Evolutionary conservation across 2,797 vertebrate species (phyloP), one percentile per base, ranked within the genome.

Genomic region (Anguilla marmorata): DNA sequence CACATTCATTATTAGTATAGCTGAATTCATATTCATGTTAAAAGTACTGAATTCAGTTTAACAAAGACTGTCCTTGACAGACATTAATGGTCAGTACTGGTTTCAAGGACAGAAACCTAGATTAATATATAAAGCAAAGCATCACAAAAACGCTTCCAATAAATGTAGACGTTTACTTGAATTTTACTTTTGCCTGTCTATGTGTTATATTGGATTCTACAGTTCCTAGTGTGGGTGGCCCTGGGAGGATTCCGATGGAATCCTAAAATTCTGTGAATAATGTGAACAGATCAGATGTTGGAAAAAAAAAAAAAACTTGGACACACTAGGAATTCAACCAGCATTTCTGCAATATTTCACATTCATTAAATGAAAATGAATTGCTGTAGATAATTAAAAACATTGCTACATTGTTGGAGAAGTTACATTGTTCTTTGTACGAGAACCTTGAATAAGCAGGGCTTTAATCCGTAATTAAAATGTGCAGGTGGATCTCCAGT

Each of bases 391-490:
- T 48, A 9, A 50, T 80, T 50, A 24, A 82, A 37, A 56, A 27
- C 12, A 80, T 80, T 33, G 1, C 0, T 69, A 2, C 2, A 7
- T 8, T 27, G 24, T 27, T n/a, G 27, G 24, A 16, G 27, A 12
- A 84, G 9, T 27, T 54, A 9, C 50, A 56, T 48, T n/a, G 52
- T 58, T 41, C 5, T 21, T 21, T 58, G 84, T 37, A 33, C 5
- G n/a, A 84, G 45, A 50, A 54, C 82, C 50, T 41, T 54, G 82
- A 58, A n/a, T 24, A 56, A 16, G n/a, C 27, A 12, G 12, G 12
- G 27, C 83, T n/a, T 84, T 54, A 37, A 80, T 45, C n/a, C 52
- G 0, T 56, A 37, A 85, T 85, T 33, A 60, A 85, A 85, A 85
- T 85, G 50, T 54, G 16, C 14, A 85, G 16, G 58, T 85, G n/a